Conservation (phyloP, 2,113 vertebrate species). For the Neolamprologus caudopunctatus region DNA sequence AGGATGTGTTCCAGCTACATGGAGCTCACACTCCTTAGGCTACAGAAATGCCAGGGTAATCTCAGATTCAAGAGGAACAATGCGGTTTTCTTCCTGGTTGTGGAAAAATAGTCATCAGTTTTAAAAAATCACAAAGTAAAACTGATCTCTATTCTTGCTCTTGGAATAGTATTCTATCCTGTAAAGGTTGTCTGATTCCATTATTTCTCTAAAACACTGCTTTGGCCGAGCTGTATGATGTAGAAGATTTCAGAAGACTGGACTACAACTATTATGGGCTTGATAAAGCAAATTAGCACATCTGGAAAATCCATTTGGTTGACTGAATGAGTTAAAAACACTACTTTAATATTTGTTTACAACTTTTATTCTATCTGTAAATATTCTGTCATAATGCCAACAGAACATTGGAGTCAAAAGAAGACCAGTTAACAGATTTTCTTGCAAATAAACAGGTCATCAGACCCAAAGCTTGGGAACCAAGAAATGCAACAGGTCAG, state of each 20-base stretch:
- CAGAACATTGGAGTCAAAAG: neutral
- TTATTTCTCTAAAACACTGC: neutral
- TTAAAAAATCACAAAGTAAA: neutral
- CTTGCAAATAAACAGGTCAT: neutral
- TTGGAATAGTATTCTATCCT: neutral
- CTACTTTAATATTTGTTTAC: neutral
- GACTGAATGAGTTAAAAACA: neutral
- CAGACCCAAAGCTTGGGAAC: neutral
- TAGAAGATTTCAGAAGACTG: neutral
- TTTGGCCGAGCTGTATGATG: accelerated
- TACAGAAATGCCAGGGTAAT: neutral
- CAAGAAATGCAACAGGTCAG: neutral
- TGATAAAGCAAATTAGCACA: neutral
- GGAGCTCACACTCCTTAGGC: neutral
- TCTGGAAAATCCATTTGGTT: neutral
- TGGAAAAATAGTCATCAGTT: neutral
- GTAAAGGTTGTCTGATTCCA: neutral
- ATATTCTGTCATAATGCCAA: neutral
- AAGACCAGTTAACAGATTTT: neutral
- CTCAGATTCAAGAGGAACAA: neutral
- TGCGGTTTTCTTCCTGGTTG: neutral
- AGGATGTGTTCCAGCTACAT: accelerated
- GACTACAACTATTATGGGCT: neutral
- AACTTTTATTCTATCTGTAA: neutral
- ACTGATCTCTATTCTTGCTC: neutral